Conservation (phyloP, 64 coral and sea anemone species). For the Stylophora pistillata region DNA sequence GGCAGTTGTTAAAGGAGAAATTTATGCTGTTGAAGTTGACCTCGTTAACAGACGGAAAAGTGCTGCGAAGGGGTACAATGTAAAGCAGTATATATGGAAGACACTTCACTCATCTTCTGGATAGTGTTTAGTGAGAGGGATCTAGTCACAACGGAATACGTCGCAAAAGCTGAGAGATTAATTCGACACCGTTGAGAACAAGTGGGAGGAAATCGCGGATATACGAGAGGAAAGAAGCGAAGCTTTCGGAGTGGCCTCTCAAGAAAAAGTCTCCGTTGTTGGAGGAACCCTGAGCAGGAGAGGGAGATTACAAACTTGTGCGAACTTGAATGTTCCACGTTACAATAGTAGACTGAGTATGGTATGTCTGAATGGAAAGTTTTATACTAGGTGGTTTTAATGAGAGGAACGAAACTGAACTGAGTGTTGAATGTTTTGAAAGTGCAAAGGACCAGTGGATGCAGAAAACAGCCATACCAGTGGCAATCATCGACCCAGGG, state of each 20-base stretch:
- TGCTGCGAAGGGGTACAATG: neutral
- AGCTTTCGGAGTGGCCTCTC: no score
- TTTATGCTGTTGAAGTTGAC: neutral
- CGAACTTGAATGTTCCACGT: neutral
- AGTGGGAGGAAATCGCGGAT: neutral
- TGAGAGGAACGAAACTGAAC: neutral
- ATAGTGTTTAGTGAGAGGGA: neutral
- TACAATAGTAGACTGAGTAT: neutral
- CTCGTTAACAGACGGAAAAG: neutral
- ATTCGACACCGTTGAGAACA: neutral
- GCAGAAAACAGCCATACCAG: neutral
- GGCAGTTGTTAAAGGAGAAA: no score
- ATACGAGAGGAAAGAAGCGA: neutral
- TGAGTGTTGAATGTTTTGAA: neutral
- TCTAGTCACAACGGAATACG: neutral
- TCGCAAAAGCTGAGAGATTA: neutral
- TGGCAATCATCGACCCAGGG: neutral
- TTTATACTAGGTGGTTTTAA: neutral
- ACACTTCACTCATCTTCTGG: neutral
- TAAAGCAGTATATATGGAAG: neutral
- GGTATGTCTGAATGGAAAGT: neutral
- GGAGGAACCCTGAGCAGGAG: neutral
- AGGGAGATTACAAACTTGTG: neutral
- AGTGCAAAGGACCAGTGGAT: neutral
- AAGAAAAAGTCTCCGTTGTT: neutral